These are phyloP conservation scores for Rhamnusium bicolor DNA, from an alignment of 2,888 invertebrate genomes.

Conservation along the genomic window DNA sequence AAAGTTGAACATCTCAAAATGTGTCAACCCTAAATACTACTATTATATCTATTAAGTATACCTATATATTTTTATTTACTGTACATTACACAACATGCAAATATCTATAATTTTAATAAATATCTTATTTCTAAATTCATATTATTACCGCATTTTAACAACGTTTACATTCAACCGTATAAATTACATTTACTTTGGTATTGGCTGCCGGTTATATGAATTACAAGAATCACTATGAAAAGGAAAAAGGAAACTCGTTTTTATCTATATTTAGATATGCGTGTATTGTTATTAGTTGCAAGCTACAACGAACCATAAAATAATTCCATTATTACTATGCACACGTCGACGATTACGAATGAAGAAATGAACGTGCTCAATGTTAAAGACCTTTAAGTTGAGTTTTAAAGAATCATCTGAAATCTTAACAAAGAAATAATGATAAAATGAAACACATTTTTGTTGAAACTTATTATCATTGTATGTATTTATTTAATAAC, in stretches of 20 bases:
- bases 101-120: not conserved
- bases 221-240: constrained; percentile 4
- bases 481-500: not conserved
- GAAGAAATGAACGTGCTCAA: not conserved
- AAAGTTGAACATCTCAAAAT: no score
- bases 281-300: constrained; percentile 22
- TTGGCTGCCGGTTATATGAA: not conserved
- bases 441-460: constrained; percentile 30
- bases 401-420: not conserved
- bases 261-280: constrained; percentile 23
- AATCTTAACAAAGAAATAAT: constrained; percentile 9
- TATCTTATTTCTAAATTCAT: not conserved
- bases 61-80: no score
- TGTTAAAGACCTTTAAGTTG: not conserved
- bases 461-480: not conserved
- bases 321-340: constrained; percentile 12
- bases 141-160: not conserved
- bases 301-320: constrained; percentile 20
- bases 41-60: no score
- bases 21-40: no score
- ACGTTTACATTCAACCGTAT: not conserved
- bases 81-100: not conserved
- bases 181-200: not conserved
- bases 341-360: not conserved
- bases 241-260: constrained; percentile 27